These are phyloP conservation scores for Cotesia vestalis DNA, from an alignment of 1,140 invertebrate genomes.

Conservation along the genomic window DNA sequence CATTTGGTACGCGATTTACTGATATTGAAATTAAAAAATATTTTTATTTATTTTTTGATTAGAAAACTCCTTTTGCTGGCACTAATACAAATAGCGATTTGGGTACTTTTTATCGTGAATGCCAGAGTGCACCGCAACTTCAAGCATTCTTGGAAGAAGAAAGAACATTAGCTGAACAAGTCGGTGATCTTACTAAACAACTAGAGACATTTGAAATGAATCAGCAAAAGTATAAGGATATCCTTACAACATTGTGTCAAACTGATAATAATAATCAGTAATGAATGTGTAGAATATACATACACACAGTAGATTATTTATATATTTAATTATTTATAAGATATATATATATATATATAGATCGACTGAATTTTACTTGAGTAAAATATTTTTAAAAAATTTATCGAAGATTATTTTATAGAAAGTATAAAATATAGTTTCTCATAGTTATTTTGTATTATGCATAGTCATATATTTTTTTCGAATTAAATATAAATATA, in stretches of 20 bases:
- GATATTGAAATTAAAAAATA: conserved; percentile 33
- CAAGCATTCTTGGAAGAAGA: conserved; percentile 72
- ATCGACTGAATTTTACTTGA: no score
- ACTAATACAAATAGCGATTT: conserved; percentile 73
- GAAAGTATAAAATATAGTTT: no score
- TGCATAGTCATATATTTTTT: no score
- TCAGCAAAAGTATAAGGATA: conserved; percentile 77
- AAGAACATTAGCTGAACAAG: conserved; percentile 70
- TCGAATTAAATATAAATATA: no score
- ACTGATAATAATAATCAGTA: conserved; percentile 66
- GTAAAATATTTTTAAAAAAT: no score
- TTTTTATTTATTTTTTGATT: conserved; percentile 22
- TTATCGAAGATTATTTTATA: no score
- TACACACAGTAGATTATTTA: no score
- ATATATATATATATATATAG: no score
- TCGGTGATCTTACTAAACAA: conserved; percentile 76
- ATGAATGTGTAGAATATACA: no score
- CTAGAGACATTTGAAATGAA: conserved; percentile 79
- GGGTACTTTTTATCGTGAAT: conserved; percentile 81
- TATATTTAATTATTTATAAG: no score
- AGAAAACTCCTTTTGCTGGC: conserved; percentile 71
- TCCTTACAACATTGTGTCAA: conserved; percentile 73
- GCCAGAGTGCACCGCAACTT: conserved; percentile 78
- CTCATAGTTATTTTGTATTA: no score
- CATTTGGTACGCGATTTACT: background rate